A percentile compares a stretch with the other conserved stretches of the same genome.
Evolutionary conservation across 2,113 vertebrate species (phyloP).

Genomic region (Argyrosomus japonicus): DNA sequence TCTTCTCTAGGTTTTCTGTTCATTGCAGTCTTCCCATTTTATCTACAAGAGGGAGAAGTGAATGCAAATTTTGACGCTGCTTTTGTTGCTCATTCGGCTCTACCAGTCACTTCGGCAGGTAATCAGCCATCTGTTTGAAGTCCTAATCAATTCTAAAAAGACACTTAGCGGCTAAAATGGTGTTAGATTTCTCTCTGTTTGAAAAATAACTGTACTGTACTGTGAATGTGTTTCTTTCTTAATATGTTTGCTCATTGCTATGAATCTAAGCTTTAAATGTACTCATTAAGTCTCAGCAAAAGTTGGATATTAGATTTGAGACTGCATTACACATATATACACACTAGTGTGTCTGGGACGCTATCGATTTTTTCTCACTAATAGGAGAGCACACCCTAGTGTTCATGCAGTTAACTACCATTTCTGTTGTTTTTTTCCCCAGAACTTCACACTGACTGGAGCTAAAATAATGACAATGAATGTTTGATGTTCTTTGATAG

Average conservation of each 20-base stretch:
- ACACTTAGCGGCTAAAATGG: neutral
- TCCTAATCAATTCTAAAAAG: neutral
- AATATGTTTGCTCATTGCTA: neutral
- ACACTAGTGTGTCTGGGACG: neutral
- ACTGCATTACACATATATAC: neutral
- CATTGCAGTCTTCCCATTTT: neutral
- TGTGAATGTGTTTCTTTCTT: neutral
- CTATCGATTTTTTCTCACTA: neutral
- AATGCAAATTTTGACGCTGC: neutral
- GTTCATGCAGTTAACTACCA: slow-evolving; percentile 6
- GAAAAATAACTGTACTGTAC: neutral
- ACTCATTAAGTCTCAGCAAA: neutral
- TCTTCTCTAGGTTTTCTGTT: neutral
- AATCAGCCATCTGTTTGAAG: neutral
- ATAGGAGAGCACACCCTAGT: slow-evolving; percentile 30
- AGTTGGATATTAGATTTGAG: neutral
- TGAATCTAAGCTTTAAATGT: neutral
- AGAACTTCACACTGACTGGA: neutral
- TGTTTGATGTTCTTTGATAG: neutral
- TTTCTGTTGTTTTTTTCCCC: no score
- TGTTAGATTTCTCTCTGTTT: neutral
- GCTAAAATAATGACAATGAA: no score
- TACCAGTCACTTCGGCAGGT: neutral
- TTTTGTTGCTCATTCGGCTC: neutral
- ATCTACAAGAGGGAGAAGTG: neutral